These are phyloP conservation scores for Harpegnathos saltator DNA, from an alignment of 1,140 invertebrate genomes.

Conservation along the genomic window DNA sequence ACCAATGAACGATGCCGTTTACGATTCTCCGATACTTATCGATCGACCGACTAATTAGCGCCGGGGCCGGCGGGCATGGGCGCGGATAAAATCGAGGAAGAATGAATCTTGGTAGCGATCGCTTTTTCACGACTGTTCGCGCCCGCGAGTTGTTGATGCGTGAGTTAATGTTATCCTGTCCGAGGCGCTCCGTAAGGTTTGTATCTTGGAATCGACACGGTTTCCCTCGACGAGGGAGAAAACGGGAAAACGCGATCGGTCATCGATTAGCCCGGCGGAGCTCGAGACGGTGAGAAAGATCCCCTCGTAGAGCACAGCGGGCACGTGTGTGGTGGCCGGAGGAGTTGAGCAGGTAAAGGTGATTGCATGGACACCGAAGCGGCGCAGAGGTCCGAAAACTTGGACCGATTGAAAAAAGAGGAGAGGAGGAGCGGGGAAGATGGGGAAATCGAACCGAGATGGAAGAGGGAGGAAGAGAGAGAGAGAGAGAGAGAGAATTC, in stretches of 20 bases:
- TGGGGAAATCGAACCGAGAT: slow-evolving; percentile 32
- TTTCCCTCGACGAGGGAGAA: background rate
- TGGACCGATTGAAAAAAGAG: slow-evolving; percentile 64
- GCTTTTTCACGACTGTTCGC: slow-evolving; percentile 36
- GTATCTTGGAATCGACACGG: slow-evolving; percentile 19
- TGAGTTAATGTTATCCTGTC: slow-evolving; percentile 7
- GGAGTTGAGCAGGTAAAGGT: slow-evolving; percentile 49
- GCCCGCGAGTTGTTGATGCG: slow-evolving; percentile 22
- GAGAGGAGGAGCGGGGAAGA: background rate
- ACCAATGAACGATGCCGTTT: slow-evolving; percentile 54
- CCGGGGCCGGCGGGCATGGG: slow-evolving; percentile 12
- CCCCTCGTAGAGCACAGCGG: background rate
- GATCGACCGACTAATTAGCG: slow-evolving; percentile 55
- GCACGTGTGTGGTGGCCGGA: slow-evolving; percentile 11
- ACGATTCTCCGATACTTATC: slow-evolving; percentile 39
- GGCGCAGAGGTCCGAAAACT: slow-evolving; percentile 67
- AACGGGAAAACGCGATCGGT: slow-evolving; percentile 12
- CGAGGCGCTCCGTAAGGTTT: background rate
- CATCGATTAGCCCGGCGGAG: slow-evolving; percentile 1
- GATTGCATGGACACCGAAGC: slow-evolving; percentile 66
- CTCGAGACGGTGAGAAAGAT: slow-evolving; percentile 21
- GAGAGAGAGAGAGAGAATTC: too few species aligned
- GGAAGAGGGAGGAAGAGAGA: background rate
- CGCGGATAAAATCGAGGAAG: slow-evolving; percentile 34
- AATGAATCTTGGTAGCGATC: slow-evolving; percentile 37